phyloP scores from a whole-genome alignment of 2,888 invertebrate genomes.

The Leptinotarsa haldemani region DNA sequence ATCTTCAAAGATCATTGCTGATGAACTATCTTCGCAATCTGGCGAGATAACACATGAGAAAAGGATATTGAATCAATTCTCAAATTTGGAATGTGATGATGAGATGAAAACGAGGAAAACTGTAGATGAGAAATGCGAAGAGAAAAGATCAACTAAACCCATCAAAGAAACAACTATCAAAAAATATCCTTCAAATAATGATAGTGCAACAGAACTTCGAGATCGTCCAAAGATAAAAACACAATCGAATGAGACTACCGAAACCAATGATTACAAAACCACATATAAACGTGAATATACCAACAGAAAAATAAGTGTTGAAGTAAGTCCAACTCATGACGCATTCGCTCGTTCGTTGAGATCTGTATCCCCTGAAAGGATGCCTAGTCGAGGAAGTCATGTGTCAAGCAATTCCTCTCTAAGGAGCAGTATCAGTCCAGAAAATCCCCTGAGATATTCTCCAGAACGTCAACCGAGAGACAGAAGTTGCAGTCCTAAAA shows the following conservation, averaged over 20 bases:
- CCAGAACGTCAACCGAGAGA: constrained; percentile 53
- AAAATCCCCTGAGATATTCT: constrained; percentile 56
- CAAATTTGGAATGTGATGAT: neutral
- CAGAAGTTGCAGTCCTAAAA: constrained; percentile 53
- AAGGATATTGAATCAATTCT: neutral
- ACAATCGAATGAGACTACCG: constrained; percentile 15
- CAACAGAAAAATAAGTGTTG: constrained; percentile 71
- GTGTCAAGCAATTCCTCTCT: constrained; percentile 67
- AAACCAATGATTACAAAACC: constrained; percentile 69
- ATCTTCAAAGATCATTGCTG: neutral
- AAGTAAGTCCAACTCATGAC: constrained; percentile 79
- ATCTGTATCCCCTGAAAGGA: constrained; percentile 72
- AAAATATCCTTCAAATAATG: neutral
- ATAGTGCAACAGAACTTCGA: neutral
- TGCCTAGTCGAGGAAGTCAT: constrained; percentile 64
- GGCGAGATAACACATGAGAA: neutral
- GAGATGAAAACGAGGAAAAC: constrained; percentile 1
- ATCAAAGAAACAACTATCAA: neutral
- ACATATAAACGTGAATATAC: constrained; percentile 72
- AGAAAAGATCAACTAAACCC: neutral
- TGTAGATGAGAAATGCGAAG: neutral
- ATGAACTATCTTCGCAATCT: neutral
- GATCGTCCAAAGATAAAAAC: neutral
- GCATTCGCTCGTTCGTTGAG: constrained; percentile 81
- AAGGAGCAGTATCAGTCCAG: constrained; percentile 67